Evolutionary conservation across 2,113 vertebrate genomes (phyloP), one percentile per base, ranked within the genome.

Genomic region (Chunga burmeisteri): DNA sequence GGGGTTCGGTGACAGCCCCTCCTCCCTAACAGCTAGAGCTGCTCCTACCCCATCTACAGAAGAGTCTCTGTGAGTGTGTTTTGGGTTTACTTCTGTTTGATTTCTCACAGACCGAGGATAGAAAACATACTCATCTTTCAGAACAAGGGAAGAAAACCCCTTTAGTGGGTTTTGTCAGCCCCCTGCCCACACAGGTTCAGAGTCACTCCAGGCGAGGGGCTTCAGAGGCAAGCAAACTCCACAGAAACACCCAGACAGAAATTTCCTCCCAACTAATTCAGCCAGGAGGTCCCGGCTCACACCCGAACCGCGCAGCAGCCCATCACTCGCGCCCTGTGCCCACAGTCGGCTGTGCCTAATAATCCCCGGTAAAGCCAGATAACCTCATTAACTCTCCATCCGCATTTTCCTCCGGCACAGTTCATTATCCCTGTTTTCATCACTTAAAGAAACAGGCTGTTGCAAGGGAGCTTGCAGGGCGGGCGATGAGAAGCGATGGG

Each of bases 351-450:
- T 42, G 18, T 68, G 89, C 47, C 81, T 94, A 68, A 91, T 63
- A 94, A 86, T 47, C 59, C 78, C 8, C 2, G 80, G 68, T 18
- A 86, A 96, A 91, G 29, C 36, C 86, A 88, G 38, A 75, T 73
- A 96, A 86, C 65, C 74, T 94, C 61, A 85, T 92, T 92, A 96
- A 68, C 67, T 87, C 14, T 63, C 81, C 79, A 62, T 75, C 25
- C 32, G 44, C 16, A 11, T 66, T 71, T 55, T 94, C 85, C 92
- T 81, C 34, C n/a, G 83, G 34, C 87, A 81, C 46, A 80, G 65
- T 58, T 96, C 86, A 91, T 95, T 95, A 94, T 96, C 70, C 93
- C 5, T 3, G 16, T 75, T 96, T 90, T 93, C 63, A 95, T 55
- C 91, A n/a, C 71, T 78, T 93, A 94, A 96, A 91, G 84, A 75